Percentiles rank a stretch among this genome's conserved stretches.
phyloP scores from a whole-genome alignment of 2,797 vertebrate species.

The Rhadinocentrus ornatus region DNA sequence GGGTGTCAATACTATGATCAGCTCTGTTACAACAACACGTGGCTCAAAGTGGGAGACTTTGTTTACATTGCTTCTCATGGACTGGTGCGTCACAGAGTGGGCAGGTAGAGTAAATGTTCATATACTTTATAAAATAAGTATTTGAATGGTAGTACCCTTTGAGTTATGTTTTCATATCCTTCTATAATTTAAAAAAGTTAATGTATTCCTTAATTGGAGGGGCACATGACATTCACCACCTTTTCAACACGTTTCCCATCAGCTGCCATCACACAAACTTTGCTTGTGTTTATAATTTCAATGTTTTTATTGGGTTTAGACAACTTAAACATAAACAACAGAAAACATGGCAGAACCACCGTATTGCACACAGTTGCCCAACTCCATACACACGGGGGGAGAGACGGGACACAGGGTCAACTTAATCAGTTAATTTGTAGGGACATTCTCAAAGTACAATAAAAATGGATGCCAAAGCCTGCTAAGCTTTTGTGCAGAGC shows the following conservation, averaged over 20 bases:
- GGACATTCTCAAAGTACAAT: too few relatives aligned
- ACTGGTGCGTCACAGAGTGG: constrained; percentile 92
- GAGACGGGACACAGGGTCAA: too few relatives aligned
- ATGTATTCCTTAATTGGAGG: background rate
- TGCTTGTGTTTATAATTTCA: too few relatives aligned
- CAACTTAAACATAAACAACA: too few relatives aligned
- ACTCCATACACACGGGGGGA: too few relatives aligned
- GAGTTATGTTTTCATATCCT: background rate
- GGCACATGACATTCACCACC: too few relatives aligned
- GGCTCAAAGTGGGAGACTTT: constrained; percentile 96
- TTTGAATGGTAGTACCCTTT: background rate
- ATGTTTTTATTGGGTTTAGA: too few relatives aligned
- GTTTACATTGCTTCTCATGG: constrained; percentile 97
- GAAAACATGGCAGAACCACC: too few relatives aligned
- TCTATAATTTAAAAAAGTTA: background rate
- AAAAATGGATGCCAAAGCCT: too few relatives aligned
- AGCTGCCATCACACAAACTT: background rate
- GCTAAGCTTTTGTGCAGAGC: too few relatives aligned
- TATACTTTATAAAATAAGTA: background rate
- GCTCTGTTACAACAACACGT: constrained; percentile 93
- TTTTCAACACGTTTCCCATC: background rate
- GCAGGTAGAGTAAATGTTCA: constrained; percentile 84
- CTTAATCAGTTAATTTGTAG: too few relatives aligned
- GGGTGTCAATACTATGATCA: constrained; percentile 97
- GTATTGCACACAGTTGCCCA: too few relatives aligned